Conservation (phyloP, 2,113 vertebrate species). For the Promerops cafer region DNA sequence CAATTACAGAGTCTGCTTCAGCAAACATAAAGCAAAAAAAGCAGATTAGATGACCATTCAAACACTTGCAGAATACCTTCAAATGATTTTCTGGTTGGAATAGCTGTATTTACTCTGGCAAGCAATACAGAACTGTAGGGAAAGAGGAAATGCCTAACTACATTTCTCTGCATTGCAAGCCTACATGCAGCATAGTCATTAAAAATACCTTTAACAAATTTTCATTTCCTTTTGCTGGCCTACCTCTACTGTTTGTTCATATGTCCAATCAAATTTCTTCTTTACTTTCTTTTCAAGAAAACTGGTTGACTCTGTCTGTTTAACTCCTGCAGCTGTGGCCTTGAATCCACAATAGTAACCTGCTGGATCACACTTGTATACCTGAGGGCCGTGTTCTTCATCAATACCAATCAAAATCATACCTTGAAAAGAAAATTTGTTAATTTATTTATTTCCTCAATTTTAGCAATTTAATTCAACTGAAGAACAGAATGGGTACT, state of each 20-base stretch:
- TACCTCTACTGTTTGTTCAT: slow-evolving; percentile 95
- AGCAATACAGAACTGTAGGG: neutral
- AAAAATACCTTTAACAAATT: neutral
- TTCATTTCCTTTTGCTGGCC: neutral
- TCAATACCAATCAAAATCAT: slow-evolving; percentile 97
- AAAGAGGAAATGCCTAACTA: neutral
- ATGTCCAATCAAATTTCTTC: slow-evolving; percentile 99
- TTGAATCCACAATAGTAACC: slow-evolving; percentile 99
- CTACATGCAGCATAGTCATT: neutral
- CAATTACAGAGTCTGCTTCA: neutral
- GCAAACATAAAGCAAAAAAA: neutral
- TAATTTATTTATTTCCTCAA: neutral
- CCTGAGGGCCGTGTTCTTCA: slow-evolving; percentile 90
- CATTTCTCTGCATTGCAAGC: neutral
- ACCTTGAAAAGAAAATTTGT: slow-evolving; percentile 71
- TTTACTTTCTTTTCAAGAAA: slow-evolving; percentile 99
- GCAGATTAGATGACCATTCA: neutral
- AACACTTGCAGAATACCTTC: neutral
- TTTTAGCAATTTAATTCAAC: neutral
- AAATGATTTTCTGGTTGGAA: neutral
- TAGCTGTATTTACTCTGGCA: neutral
- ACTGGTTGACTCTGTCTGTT: slow-evolving; percentile 98
- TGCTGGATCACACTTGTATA: slow-evolving; percentile 97
- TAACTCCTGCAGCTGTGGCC: slow-evolving; percentile 95
- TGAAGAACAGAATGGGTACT: neutral